Percentiles rank a stretch among this genome's conserved stretches.
These are phyloP conservation scores for Oligia strigilis DNA, from an alignment of 2,888 invertebrate genomes.

Conservation along the genomic window DNA sequence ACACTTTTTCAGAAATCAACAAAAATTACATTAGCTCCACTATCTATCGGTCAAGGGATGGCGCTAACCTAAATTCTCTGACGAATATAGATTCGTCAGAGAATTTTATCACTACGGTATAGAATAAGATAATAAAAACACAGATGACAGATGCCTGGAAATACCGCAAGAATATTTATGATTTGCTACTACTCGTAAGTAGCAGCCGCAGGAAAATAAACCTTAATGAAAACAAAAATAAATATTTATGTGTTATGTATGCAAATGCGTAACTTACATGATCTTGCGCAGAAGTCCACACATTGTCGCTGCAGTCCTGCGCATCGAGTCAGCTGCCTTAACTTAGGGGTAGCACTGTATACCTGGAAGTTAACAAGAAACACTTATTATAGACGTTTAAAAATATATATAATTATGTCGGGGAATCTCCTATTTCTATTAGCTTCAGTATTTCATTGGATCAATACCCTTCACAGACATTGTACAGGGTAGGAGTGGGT, in stretches of 20 bases:
- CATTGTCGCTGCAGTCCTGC: conserved; percentile 93
- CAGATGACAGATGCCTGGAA: background rate
- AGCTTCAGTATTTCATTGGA: background rate
- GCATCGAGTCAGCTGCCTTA: conserved; percentile 92
- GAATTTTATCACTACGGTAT: too few species aligned
- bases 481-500: too few species aligned
- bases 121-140: background rate
- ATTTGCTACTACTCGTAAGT: background rate
- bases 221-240: background rate
- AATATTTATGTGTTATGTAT: background rate
- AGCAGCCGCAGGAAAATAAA: background rate
- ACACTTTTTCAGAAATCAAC: too few species aligned
- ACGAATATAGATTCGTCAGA: too few species aligned
- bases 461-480: too few species aligned
- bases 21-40: too few species aligned
- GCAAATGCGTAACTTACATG: conserved; percentile 86
- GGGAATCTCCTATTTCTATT: background rate
- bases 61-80: too few species aligned
- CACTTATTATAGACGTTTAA: background rate
- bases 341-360: conserved; percentile 93
- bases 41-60: too few species aligned
- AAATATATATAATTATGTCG: background rate
- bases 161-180: background rate
- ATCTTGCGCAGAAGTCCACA: conserved; percentile 92
- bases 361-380: conserved; percentile 78